Conservation (phyloP, 2,888 invertebrate genomes). For the Athalia circularis region DNA sequence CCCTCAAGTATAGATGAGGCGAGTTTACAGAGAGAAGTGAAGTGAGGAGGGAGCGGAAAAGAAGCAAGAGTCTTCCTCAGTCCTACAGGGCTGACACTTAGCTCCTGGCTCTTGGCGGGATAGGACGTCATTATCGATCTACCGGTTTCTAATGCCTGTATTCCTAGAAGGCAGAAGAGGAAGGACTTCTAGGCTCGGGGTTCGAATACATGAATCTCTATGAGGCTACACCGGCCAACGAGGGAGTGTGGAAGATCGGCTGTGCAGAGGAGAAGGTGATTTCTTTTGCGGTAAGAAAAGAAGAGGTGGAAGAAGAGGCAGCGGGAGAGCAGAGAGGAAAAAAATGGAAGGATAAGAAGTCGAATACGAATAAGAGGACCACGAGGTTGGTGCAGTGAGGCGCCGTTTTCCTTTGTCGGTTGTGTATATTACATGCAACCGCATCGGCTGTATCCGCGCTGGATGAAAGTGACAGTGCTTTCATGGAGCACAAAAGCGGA, state of each 20-base stretch:
- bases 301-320: conserved; percentile 5
- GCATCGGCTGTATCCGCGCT: neutral
- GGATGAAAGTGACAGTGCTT: conserved; percentile 43
- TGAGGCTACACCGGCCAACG: conserved; percentile 13
- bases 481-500: conserved; percentile 40
- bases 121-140: conserved; percentile 44
- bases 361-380: conserved; percentile 38
- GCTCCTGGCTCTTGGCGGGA: conserved; percentile 38
- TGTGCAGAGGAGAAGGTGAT: conserved; percentile 35
- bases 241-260: neutral
- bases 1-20: no score
- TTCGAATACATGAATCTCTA: conserved; percentile 41
- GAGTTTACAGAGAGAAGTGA: neutral
- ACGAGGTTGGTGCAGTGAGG: conserved; percentile 9
- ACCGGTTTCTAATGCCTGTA: conserved; percentile 43
- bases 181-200: conserved; percentile 26
- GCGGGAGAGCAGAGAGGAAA: neutral
- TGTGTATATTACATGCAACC: neutral
- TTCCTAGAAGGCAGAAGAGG: conserved; percentile 39
- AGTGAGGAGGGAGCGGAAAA: neutral
- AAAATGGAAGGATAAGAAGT: neutral
- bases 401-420: conserved; percentile 38
- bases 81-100: conserved; percentile 25
- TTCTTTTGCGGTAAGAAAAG: neutral
- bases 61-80: conserved; percentile 21